Percentiles rank a stretch among this genome's conserved stretches.
These are phyloP conservation scores for Phaonia tiefii DNA, from an alignment of 2,888 invertebrate genomes.

Conservation along the genomic window DNA sequence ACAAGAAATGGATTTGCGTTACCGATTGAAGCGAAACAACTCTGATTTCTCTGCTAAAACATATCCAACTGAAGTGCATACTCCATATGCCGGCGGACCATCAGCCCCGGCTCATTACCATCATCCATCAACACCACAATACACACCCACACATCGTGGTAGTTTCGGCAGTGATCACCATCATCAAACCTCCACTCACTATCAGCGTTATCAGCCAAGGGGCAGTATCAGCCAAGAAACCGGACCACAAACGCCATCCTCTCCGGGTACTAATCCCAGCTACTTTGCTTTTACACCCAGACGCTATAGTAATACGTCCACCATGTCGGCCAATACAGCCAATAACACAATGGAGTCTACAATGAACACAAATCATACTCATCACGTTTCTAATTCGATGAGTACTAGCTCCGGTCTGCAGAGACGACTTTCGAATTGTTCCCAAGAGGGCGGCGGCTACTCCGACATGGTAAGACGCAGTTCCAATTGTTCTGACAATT, in stretches of 20 bases:
- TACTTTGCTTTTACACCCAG: constrained; percentile 81
- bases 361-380: constrained; percentile 22
- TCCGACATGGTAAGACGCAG: constrained; percentile 78
- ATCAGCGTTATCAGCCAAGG: constrained; percentile 73
- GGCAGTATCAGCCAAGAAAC: constrained; percentile 72
- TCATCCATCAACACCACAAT: constrained; percentile 61
- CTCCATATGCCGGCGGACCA: constrained; percentile 35
- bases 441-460: constrained; percentile 73
- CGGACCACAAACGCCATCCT: constrained; percentile 43
- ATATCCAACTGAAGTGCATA: constrained; percentile 57
- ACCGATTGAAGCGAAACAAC: constrained; percentile 77
- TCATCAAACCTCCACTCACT: constrained; percentile 47
- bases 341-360: constrained; percentile 51
- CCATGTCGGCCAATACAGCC: constrained; percentile 73
- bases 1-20: constrained; percentile 76
- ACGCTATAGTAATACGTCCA: constrained; percentile 86
- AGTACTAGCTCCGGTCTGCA: constrained; percentile 65
- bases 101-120: constrained; percentile 64
- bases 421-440: constrained; percentile 79
- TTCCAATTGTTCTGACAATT: constrained; percentile 79
- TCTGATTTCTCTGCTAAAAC: constrained; percentile 76
- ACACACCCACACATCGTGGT: constrained; percentile 70
- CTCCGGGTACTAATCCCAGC: constrained; percentile 69
- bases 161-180: constrained; percentile 68
- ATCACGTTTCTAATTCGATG: constrained; percentile 47